These are phyloP conservation scores for Platygyra sinensis DNA, from an alignment of 64 coral and sea anemone genomes.

Conservation along the genomic window DNA sequence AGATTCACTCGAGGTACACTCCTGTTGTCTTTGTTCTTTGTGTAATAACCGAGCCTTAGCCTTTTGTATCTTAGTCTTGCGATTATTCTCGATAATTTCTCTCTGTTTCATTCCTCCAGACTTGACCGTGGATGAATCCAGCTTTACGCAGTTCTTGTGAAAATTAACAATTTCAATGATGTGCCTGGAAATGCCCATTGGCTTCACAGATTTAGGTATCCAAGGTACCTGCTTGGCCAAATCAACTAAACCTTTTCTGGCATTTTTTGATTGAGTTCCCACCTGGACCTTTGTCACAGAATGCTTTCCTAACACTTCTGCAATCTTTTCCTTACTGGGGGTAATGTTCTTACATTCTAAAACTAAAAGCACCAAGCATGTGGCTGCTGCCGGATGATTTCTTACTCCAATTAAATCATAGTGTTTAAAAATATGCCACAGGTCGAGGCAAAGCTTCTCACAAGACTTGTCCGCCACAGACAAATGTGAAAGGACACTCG, in stretches of 20 bases:
- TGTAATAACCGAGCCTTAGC: not conserved
- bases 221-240: constrained; percentile 18
- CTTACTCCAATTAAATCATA: not conserved
- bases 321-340: constrained; percentile 9
- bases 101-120: constrained; percentile 22
- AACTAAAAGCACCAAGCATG: not conserved
- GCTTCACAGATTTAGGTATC: constrained; percentile 26
- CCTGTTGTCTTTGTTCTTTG: not conserved
- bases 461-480: not conserved
- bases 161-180: constrained; percentile 26
- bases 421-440: not conserved
- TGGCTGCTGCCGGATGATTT: not conserved
- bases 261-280: not conserved
- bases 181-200: not conserved
- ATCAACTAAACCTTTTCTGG: not conserved
- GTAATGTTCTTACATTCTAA: not conserved
- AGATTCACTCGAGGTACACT: not conserved
- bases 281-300: not conserved
- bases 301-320: constrained; percentile 20
- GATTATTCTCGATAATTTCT: not conserved
- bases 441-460: not conserved
- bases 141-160: not conserved
- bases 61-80: constrained; percentile 26
- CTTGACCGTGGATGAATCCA: constrained; percentile 11
- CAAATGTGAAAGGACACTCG: not conserved